phyloP scores from a whole-genome alignment of 2,888 invertebrate species.

The Heliconius cydno region DNA sequence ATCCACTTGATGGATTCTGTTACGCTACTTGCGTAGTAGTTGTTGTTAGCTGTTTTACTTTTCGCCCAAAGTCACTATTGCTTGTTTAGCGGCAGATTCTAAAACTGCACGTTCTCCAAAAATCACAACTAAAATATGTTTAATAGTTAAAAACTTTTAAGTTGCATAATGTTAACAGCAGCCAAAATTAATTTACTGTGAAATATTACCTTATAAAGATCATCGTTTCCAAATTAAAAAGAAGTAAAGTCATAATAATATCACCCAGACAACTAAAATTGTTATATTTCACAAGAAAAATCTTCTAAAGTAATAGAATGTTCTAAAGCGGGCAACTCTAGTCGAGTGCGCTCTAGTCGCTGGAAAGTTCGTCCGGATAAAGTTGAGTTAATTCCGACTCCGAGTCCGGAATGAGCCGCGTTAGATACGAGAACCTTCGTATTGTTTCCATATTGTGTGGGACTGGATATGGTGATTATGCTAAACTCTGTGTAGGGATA shows the following conservation, averaged over 20 bases:
- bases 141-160: too few relatives aligned
- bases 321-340: slow-evolving; percentile 18
- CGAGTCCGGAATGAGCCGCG: slow-evolving; percentile 27
- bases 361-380: slow-evolving; percentile 33
- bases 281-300: slow-evolving; percentile 25
- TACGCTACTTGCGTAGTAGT: not conserved
- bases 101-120: too few relatives aligned
- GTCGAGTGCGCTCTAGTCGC: slow-evolving; percentile 29
- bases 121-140: too few relatives aligned
- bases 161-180: not conserved
- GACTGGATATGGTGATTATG: not conserved
- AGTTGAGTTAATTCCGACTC: slow-evolving; percentile 37
- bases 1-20: slow-evolving; percentile 21
- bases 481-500: not conserved
- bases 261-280: not conserved
- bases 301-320: slow-evolving; percentile 14
- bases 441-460: slow-evolving; percentile 29
- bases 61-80: too few relatives aligned
- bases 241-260: not conserved
- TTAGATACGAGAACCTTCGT: slow-evolving; percentile 19
- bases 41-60: not conserved
- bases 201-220: not conserved
- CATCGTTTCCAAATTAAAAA: not conserved
- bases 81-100: too few relatives aligned
- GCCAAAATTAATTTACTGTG: not conserved